Conservation (phyloP, 2,888 invertebrate species). For the Erynnis tages region DNA sequence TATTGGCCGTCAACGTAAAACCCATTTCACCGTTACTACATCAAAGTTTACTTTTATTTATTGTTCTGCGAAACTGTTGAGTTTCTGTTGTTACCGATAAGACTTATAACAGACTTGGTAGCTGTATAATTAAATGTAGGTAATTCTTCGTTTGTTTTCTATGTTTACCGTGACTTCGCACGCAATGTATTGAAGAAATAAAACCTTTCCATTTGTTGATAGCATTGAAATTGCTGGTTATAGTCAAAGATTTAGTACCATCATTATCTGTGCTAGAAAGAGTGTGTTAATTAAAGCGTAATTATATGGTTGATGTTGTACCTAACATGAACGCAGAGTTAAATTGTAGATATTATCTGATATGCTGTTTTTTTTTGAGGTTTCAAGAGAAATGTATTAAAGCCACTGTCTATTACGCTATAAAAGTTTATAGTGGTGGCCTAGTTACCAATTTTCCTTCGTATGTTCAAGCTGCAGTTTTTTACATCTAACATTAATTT, state of each 20-base stretch:
- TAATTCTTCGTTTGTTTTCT: slow-evolving; percentile 58
- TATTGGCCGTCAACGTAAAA: not conserved
- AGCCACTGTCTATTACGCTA: too few relatives aligned
- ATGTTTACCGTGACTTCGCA: slow-evolving; percentile 62
- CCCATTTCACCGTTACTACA: not conserved
- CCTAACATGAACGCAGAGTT: too few relatives aligned
- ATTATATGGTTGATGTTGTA: too few relatives aligned
- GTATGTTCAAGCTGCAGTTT: too few relatives aligned
- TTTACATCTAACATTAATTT: too few relatives aligned
- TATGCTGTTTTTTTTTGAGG: too few relatives aligned
- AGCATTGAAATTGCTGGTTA: slow-evolving; percentile 2
- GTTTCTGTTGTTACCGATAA: slow-evolving; percentile 32
- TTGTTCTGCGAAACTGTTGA: slow-evolving; percentile 29
- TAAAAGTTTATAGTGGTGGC: too few relatives aligned
- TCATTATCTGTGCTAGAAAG: not conserved
- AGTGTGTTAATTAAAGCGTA: not conserved
- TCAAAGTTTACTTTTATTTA: slow-evolving; percentile 3
- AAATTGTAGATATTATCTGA: too few relatives aligned
- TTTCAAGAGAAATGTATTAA: too few relatives aligned
- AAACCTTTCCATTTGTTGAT: slow-evolving; percentile 26
- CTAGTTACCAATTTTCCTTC: too few relatives aligned
- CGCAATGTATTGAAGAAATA: slow-evolving; percentile 49
- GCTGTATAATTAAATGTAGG: slow-evolving; percentile 67
- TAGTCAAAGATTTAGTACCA: not conserved
- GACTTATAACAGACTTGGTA: slow-evolving; percentile 31